phyloP scores from a whole-genome alignment of 2,888 invertebrate species.

The Eledona agricola region DNA sequence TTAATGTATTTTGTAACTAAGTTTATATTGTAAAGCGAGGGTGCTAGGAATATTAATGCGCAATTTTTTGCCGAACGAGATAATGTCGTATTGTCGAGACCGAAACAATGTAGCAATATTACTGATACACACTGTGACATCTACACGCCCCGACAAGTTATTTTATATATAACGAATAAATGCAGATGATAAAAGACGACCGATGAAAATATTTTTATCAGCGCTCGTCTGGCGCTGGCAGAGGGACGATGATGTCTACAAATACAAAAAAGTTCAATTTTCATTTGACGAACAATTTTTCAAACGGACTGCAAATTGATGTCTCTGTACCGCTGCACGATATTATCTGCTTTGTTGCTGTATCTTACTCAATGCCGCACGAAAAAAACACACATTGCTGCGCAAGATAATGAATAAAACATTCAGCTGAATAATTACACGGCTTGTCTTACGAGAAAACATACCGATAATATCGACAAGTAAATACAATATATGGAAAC shows the following conservation, averaged over 20 bases:
- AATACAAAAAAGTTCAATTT: conserved; percentile 20
- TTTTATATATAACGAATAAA: conserved; percentile 37
- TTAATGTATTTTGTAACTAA: conserved; percentile 59
- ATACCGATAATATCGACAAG: too few species aligned
- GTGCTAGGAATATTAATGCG: conserved; percentile 57
- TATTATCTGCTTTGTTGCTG: conserved; percentile 7
- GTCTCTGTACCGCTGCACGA: conserved; percentile 2
- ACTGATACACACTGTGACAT: conserved; percentile 40
- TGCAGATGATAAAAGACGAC: conserved; percentile 30
- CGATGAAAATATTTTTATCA: conserved; percentile 38
- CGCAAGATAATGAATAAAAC: too few species aligned
- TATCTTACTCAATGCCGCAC: conserved; percentile 3
- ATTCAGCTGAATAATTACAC: too few species aligned
- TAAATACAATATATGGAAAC: too few species aligned
- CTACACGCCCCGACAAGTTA: conserved; percentile 42
- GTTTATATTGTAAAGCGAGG: conserved; percentile 58
- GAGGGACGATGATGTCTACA: conserved; percentile 14
- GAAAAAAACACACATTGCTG: too few species aligned
- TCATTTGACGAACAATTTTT: conserved; percentile 29
- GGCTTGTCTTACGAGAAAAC: too few species aligned
- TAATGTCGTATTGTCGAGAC: conserved; percentile 51
- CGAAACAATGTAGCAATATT: conserved; percentile 53
- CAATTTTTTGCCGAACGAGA: conserved; percentile 48
- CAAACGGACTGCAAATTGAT: conserved; percentile 17
- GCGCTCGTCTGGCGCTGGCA: conserved; percentile 25